These are phyloP conservation scores for Meloidogyne chitwoodi DNA, from an alignment of 1,140 invertebrate species.

Conservation along the genomic window DNA sequence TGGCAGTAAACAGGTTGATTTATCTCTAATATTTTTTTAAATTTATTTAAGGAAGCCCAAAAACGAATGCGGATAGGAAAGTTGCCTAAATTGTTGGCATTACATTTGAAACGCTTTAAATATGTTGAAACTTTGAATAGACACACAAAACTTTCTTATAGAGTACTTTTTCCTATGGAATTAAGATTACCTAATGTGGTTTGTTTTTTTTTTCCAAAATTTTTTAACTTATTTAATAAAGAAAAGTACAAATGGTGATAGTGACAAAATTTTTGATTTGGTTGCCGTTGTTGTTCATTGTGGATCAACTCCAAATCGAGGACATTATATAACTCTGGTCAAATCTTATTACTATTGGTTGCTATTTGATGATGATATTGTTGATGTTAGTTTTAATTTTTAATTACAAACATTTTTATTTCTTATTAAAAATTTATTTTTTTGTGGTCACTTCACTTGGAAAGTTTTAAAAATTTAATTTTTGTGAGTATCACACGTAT, in stretches of 20 bases:
- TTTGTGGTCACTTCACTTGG: too few relatives aligned
- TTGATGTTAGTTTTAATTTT: slow-evolving; percentile 76
- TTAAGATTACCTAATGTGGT: slow-evolving; percentile 94
- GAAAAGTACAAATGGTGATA: slow-evolving; percentile 64
- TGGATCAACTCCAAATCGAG: slow-evolving; percentile 94
- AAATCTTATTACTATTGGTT: slow-evolving; percentile 99
- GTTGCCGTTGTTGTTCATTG: slow-evolving; percentile 98
- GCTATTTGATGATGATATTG: slow-evolving; percentile 98
- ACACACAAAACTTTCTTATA: slow-evolving; percentile 96
- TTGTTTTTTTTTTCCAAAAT: slow-evolving; percentile 56
- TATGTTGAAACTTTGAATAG: slow-evolving; percentile 97
- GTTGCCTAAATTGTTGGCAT: slow-evolving; percentile 88
- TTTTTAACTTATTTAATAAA: slow-evolving; percentile 1
- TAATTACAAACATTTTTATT: not conserved
- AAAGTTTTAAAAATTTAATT: too few relatives aligned
- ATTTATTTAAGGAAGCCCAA: slow-evolving; percentile 74
- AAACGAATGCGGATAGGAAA: slow-evolving; percentile 93
- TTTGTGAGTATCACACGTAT: too few relatives aligned
- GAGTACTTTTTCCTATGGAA: slow-evolving; percentile 96
- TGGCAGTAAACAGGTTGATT: slow-evolving; percentile 80
- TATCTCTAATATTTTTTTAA: not conserved
- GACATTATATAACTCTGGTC: slow-evolving; percentile 99
- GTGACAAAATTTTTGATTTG: slow-evolving; percentile 92
- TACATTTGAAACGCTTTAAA: slow-evolving; percentile 97
- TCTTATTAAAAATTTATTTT: too few relatives aligned